Evolutionary conservation across 2,888 invertebrate genomes (phyloP).

Genomic region (Ormyrus nitidulus): DNA sequence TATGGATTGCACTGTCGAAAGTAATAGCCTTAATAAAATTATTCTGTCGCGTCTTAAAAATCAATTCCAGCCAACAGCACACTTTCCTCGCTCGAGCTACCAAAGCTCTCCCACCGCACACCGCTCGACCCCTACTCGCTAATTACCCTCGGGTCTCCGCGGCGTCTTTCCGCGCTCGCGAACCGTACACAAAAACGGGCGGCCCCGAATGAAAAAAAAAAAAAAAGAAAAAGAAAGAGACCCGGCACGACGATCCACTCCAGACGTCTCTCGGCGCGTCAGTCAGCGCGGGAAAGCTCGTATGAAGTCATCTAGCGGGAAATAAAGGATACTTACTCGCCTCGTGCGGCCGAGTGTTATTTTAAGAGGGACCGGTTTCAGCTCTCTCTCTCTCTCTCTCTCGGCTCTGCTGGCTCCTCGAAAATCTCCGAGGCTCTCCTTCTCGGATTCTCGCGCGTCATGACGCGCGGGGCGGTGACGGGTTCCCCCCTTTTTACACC

Average conservation of each 20-base stretch:
- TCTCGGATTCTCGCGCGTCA: constrained; percentile 30
- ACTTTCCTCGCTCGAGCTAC: not conserved
- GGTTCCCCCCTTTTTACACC: too few relatives aligned
- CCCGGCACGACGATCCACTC: constrained; percentile 35
- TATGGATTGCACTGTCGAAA: too few relatives aligned
- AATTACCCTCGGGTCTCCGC: not conserved
- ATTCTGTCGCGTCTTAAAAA: too few relatives aligned
- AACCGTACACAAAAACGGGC: not conserved
- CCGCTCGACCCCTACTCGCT: not conserved
- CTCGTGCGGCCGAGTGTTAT: constrained; percentile 4
- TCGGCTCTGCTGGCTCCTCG: constrained; percentile 20
- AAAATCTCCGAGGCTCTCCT: constrained; percentile 26
- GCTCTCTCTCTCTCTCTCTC: too few relatives aligned
- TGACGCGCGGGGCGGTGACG: not conserved
- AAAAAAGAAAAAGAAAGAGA: not conserved
- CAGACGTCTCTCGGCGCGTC: constrained; percentile 27
- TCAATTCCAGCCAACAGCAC: too few relatives aligned
- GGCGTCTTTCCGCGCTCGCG: too few relatives aligned
- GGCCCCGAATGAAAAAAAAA: not conserved
- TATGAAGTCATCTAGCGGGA: constrained; percentile 72
- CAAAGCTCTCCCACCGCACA: not conserved
- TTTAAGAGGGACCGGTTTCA: constrained; percentile 8
- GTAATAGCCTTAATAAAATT: too few relatives aligned
- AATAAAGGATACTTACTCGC: constrained; percentile 18
- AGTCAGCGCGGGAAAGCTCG: constrained; percentile 63